A percentile compares a stretch with the other conserved stretches of the same genome.
These are phyloP conservation scores for Diadromus collaris DNA, from an alignment of 2,888 invertebrate genomes.

Conservation along the genomic window DNA sequence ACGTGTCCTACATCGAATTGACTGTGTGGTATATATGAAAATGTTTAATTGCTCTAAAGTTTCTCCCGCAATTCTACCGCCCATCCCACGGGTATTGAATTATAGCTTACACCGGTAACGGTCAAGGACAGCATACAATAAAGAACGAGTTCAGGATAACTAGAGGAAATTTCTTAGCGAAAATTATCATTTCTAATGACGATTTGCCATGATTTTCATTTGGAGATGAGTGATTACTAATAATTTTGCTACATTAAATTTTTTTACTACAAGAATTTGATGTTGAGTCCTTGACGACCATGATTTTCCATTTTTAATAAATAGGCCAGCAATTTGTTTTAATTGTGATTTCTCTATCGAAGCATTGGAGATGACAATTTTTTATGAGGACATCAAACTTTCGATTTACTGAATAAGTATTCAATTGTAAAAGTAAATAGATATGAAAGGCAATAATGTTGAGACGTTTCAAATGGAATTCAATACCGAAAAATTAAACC, in stretches of 20 bases:
- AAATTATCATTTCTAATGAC: background rate
- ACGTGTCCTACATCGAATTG: background rate
- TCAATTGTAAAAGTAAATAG: background rate
- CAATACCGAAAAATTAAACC: background rate
- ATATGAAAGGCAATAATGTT: background rate
- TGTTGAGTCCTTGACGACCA: no score
- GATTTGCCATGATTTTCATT: background rate
- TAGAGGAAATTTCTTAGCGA: background rate
- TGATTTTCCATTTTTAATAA: no score
- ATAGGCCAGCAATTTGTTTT: background rate
- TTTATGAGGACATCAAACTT: background rate
- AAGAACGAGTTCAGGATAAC: background rate
- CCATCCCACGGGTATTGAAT: background rate
- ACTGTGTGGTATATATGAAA: background rate
- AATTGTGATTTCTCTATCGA: background rate
- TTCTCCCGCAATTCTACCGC: background rate
- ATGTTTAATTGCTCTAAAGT: background rate
- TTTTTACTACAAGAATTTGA: no score
- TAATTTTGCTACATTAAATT: no score
- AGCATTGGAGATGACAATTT: no score
- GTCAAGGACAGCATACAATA: background rate
- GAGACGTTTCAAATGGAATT: background rate
- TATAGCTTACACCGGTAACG: background rate
- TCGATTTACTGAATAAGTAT: background rate
- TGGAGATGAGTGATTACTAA: background rate